These are phyloP conservation scores for Eilema depressum DNA, from an alignment of 2,888 invertebrate species.

Conservation along the genomic window DNA sequence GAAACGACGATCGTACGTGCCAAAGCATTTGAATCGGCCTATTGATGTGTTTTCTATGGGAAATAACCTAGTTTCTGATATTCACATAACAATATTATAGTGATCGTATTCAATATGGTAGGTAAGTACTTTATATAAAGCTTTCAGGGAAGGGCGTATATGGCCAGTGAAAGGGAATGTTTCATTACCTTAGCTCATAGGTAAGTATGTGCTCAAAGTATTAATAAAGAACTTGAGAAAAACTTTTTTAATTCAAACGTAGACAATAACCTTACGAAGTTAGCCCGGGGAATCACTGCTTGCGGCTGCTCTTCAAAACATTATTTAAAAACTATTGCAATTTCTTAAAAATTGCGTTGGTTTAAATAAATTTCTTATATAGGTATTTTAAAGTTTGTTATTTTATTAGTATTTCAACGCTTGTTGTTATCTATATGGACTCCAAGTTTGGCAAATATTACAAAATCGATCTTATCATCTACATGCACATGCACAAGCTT, in stretches of 20 bases:
- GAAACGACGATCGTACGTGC: constrained; percentile 46
- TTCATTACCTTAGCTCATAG: constrained; percentile 40
- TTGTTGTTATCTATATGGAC: neutral
- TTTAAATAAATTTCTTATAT: constrained; percentile 21
- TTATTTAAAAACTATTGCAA: constrained; percentile 55
- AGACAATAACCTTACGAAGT: constrained; percentile 75
- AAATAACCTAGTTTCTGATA: constrained; percentile 42
- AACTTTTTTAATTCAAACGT: constrained; percentile 78
- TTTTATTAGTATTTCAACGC: neutral
- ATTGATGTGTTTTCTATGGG: constrained; percentile 45
- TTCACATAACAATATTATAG: constrained; percentile 33
- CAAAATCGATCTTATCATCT: no score
- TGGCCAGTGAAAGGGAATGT: constrained; percentile 32
- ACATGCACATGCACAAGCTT: no score
- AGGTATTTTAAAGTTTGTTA: neutral
- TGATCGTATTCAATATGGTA: constrained; percentile 28
- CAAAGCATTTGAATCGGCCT: constrained; percentile 38
- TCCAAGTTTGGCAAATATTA: no score
- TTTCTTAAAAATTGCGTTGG: constrained; percentile 41
- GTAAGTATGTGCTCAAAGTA: constrained; percentile 56
- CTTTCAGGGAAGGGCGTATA: constrained; percentile 21
- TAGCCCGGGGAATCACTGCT: constrained; percentile 57
- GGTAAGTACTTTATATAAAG: constrained; percentile 17
- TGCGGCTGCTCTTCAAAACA: constrained; percentile 56
- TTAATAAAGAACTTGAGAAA: constrained; percentile 53